Evolutionary conservation across 2,797 vertebrate species (phyloP), one percentile per base, ranked within the genome.

Genomic region (Schizopygopsis pylzovi): DNA sequence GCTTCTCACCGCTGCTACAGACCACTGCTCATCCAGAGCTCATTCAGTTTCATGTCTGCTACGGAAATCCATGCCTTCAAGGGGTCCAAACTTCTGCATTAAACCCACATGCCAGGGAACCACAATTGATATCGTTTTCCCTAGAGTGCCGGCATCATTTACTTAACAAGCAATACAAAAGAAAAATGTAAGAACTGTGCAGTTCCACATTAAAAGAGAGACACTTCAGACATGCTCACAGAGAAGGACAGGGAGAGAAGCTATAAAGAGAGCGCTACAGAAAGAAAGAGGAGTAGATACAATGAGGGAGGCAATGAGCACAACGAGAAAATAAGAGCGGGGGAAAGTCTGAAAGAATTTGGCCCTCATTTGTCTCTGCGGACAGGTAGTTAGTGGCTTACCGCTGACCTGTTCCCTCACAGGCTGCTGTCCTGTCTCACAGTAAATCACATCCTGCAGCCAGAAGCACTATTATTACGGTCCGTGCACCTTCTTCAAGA

Each of bases 341-440:
- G 56, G 82, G 68, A 80, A 73, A 80, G 81, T 80, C 82, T 79
- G 79, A 68, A 82, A 82, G 85, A 89, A 86, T 86, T 86, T 85
- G 83, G 87, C 83, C 79, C 83, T 84, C 87, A 87, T 88, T 88
- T 87, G 85, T 88, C 88, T 87, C 89, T 43, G 71, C 13, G 80
- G 87, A 88, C 85, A 86, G 85, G 87, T 86, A 87, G 87, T 90
- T 90, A 90, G 87, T 84, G 86, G 89, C 81, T 90, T 65, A 86
- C 87, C 78, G 25, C 65, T 75, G 86, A 61, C 83, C 77, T 75
- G 84, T 85, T 84, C 85, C 79, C 68, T 79, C 71, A 77, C 61
- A 84, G 83, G 78, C 84, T 81, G 73, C 82, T 81, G 82, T 85
- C 78, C 76, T 87, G 82, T 86, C 89, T 83, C 56, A 70, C 85